Conservation (phyloP, 2,797 vertebrate genomes). For the Syndactyla subalaris region DNA sequence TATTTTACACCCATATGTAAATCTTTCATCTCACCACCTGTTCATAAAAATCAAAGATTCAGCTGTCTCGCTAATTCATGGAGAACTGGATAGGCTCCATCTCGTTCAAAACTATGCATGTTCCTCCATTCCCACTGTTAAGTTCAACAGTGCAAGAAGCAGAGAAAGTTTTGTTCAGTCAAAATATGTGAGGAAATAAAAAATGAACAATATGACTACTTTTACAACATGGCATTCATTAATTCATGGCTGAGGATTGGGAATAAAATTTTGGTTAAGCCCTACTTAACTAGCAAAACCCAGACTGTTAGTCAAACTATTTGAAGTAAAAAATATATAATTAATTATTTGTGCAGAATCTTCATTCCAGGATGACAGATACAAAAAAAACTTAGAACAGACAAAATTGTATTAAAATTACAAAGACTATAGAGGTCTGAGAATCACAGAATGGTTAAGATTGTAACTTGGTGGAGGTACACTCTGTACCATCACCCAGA, state of each 20-base stretch:
- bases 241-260: background rate
- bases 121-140: background rate
- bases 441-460: background rate
- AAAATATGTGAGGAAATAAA: background rate
- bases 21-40: background rate
- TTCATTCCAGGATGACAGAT: background rate
- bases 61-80: background rate
- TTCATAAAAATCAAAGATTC: background rate
- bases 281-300: background rate
- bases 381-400: background rate
- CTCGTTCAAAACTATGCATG: background rate
- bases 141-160: background rate
- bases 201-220: background rate
- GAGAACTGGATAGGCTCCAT: background rate
- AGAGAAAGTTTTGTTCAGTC: background rate
- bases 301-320: background rate
- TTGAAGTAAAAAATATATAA: background rate
- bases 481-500: background rate
- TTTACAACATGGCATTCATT: background rate
- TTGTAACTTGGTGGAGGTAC: background rate
- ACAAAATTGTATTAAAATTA: background rate
- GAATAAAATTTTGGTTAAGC: background rate
- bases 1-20: background rate
- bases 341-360: background rate
- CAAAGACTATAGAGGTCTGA: background rate